Conservation (phyloP, 2,888 invertebrate genomes). For the Platerodrilus igneus region DNA sequence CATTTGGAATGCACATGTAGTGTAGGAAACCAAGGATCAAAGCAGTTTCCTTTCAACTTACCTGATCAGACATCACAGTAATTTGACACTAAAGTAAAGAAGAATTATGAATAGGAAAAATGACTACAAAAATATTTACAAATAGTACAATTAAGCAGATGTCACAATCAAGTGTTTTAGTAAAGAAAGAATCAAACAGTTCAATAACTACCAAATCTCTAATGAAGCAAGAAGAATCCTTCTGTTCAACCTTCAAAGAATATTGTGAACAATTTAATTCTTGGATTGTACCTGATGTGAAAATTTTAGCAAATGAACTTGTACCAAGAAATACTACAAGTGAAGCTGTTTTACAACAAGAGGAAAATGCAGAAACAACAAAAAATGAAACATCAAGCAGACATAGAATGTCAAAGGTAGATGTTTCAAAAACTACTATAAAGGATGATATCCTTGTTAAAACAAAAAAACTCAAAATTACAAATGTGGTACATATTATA, state of each 20-base stretch:
- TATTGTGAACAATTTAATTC: conserved; percentile 12
- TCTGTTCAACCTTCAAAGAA: conserved; percentile 4
- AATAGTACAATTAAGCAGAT: no score
- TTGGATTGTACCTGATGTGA: conserved; percentile 9
- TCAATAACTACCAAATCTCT: not conserved
- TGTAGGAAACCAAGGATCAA: no score
- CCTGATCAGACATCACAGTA: no score
- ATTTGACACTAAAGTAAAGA: no score
- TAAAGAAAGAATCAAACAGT: not conserved
- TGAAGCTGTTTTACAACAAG: conserved; percentile 1
- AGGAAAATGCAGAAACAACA: not conserved
- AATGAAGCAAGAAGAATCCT: conserved; percentile 10
- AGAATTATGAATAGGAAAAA: no score
- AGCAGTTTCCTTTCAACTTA: no score
- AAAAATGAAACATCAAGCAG: not conserved
- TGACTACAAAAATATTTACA: no score
- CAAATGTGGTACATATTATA: conserved; percentile 6
- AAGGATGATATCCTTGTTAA: no score
- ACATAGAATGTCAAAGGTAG: not conserved
- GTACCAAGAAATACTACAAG: conserved; percentile 7
- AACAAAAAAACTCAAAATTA: no score
- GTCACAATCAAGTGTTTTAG: no score
- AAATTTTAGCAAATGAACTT: conserved; percentile 8
- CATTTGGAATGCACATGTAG: no score
- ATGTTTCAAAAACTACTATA: no score